These are phyloP conservation scores for Dolomedes plantarius DNA, from an alignment of 2,888 invertebrate species.

Conservation along the genomic window DNA sequence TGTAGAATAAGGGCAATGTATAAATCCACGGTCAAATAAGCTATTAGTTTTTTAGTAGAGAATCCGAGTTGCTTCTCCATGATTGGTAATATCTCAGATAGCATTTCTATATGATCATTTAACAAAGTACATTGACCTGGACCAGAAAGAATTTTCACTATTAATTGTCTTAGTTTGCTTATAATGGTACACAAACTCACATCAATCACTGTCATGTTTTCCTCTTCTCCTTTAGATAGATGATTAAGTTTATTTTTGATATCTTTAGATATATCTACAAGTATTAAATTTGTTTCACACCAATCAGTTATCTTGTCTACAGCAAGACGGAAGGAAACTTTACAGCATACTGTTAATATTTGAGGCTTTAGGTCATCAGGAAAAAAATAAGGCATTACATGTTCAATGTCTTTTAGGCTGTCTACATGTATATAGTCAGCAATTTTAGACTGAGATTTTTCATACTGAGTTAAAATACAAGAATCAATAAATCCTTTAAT, in stretches of 20 bases:
- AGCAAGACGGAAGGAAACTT: slow-evolving; percentile 35
- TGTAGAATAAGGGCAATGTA: slow-evolving; percentile 39
- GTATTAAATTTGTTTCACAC: slow-evolving; percentile 44
- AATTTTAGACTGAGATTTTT: slow-evolving; percentile 27
- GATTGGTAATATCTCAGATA: not conserved
- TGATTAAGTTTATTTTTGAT: slow-evolving; percentile 42
- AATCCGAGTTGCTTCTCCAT: not conserved
- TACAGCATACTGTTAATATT: slow-evolving; percentile 35
- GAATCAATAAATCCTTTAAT: slow-evolving; percentile 25
- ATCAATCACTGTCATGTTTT: not conserved
- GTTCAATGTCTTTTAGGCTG: slow-evolving; percentile 25
- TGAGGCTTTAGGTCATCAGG: slow-evolving; percentile 32
- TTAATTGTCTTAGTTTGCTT: not conserved
- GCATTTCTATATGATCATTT: not conserved
- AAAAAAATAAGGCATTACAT: slow-evolving; percentile 26
- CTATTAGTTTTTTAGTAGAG: slow-evolving; percentile 10
- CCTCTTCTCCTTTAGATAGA: slow-evolving; percentile 9
- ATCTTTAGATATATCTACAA: slow-evolving; percentile 39
- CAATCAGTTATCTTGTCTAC: slow-evolving; percentile 44
- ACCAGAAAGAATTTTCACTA: slow-evolving; percentile 12
- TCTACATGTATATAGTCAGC: not conserved
- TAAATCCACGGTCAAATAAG: slow-evolving; percentile 49
- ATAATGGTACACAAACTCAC: slow-evolving; percentile 8
- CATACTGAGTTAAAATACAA: slow-evolving; percentile 13
- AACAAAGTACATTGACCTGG: not conserved